A percentile compares a stretch with the other conserved stretches of the same genome.
Conservation (phyloP, 37 sponge, comb jelly and placozoan species). For the Tethya wilhelma region DNA sequence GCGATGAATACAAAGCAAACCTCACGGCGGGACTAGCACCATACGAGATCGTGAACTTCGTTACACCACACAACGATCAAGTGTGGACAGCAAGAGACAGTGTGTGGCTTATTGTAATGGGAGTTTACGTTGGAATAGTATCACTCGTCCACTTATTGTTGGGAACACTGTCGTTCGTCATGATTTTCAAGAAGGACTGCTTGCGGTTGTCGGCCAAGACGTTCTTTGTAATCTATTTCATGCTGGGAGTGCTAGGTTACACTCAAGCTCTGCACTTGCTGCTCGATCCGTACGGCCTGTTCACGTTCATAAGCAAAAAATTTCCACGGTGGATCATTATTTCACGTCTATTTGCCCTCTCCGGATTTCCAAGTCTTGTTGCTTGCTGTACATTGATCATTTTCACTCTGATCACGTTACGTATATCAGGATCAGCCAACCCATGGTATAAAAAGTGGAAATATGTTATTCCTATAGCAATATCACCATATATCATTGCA, state of each 20-base stretch:
- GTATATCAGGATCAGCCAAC: constrained; percentile 16
- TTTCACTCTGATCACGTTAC: constrained; percentile 29
- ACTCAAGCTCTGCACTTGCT: constrained; percentile 10
- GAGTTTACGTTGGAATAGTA: constrained; percentile 8
- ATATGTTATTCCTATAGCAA: constrained; percentile 11
- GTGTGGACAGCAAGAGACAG: constrained; percentile 12
- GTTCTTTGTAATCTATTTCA: constrained; percentile 35
- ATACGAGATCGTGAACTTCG: background rate
- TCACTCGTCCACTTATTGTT: constrained; percentile 14
- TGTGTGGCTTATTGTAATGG: constrained; percentile 22
- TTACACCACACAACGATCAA: background rate
- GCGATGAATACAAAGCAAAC: too few species aligned
- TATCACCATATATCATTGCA: constrained; percentile 53
- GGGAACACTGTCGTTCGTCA: constrained; percentile 6
- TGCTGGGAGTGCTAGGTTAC: constrained; percentile 50
- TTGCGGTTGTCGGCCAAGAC: constrained; percentile 40
- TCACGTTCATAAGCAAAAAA: background rate
- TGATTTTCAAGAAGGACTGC: constrained; percentile 36
- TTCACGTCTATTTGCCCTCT: constrained; percentile 15
- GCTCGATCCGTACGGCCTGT: constrained; percentile 34
- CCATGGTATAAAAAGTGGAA: constrained; percentile 34
- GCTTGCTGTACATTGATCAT: constrained; percentile 55
- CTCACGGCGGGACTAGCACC: background rate
- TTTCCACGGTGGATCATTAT: constrained; percentile 40
- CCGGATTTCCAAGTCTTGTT: constrained; percentile 65